phyloP scores from a whole-genome alignment of 2,797 vertebrate genomes.

The Melanogrammus aeglefinus region DNA sequence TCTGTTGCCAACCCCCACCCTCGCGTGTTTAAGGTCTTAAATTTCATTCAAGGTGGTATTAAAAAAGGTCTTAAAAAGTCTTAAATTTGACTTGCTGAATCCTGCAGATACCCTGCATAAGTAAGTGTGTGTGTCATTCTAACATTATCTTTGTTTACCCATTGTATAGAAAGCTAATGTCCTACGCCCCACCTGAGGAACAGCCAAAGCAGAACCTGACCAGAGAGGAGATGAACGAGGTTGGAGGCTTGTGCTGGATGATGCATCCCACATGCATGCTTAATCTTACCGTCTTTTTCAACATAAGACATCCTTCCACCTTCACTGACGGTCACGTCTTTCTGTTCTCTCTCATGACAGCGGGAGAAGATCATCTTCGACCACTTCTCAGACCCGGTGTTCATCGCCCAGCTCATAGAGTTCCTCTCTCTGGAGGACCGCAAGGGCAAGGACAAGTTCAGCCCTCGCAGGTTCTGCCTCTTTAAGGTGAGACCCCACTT shows the following conservation, averaged over 20 bases:
- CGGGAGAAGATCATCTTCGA: slow-evolving; percentile 93
- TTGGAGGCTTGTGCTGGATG: slow-evolving; percentile 44
- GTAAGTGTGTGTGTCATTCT: neutral
- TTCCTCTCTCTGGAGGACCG: slow-evolving; percentile 97
- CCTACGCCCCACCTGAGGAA: slow-evolving; percentile 85
- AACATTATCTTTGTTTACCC: slow-evolving; percentile 4
- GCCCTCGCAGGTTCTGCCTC: slow-evolving; percentile 94
- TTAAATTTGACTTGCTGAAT: too few species aligned
- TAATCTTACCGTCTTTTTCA: neutral
- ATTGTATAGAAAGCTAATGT: slow-evolving; percentile 80
- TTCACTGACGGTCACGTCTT: neutral
- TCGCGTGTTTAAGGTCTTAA: too few species aligned
- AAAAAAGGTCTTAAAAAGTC: too few species aligned
- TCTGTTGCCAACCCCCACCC: too few species aligned
- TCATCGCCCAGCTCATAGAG: slow-evolving; percentile 92
- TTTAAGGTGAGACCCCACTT: slow-evolving; percentile 84
- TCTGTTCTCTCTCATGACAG: slow-evolving; percentile 61
- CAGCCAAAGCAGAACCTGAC: slow-evolving; percentile 85
- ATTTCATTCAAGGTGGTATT: too few species aligned
- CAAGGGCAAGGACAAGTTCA: slow-evolving; percentile 98
- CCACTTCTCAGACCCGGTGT: slow-evolving; percentile 90
- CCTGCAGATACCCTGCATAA: too few species aligned
- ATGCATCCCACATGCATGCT: neutral
- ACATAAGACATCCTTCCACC: neutral
- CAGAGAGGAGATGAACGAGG: slow-evolving; percentile 90